Base-by-base conservation (phyloP, 2,888 invertebrate species). In the Timema cristinae region DNA sequence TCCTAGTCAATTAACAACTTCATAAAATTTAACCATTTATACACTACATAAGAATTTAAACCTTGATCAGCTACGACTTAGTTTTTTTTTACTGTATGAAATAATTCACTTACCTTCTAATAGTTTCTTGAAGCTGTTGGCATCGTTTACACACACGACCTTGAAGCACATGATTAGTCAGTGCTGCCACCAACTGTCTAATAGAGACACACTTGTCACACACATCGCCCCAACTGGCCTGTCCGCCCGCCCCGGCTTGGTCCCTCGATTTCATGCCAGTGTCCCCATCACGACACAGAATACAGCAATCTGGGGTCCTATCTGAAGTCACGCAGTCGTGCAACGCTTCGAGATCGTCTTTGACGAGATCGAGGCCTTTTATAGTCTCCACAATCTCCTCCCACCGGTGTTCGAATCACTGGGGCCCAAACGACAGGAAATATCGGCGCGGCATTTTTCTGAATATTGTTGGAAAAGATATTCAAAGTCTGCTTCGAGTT, bases 401-500 rank as follows among this genome's bases (percentile, higher is more conserved):
- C 32, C 32, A 32, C 32, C 32, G 32, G 4, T 32, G 32, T 32
- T 4, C 32, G 32, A 32, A 32, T 32, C 32, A 4, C 32, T 32
- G 32, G 32, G 32, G 32, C 32, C 32, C 32, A 32, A 32, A 32
- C 32, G 32, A 32, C 32, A 32, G 32, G 32, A 32, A 32, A 32
- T 32, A 32, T 32, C 32, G 32, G 32, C 32, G 79, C 84, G 84
- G 83, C 89, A 89, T 82, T 89, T 88, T 80, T 83, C 85, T 79
- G 85, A 85, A 82, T 86, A 87, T 78, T 87, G 86, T 80, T 87
- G 86, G 83, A 88, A 86, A 78, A 90, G 85, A 82, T 87, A 89
- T 77, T 86, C 85, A 82, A 89, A 90, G 84, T 90, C 90, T 76
- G 88, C 88, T 80, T 67, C 66, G 56, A 72, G 32, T 49, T 49